Evolutionary conservation across 1,140 invertebrate species (phyloP).

Genomic region (Monochamus saltuarius): DNA sequence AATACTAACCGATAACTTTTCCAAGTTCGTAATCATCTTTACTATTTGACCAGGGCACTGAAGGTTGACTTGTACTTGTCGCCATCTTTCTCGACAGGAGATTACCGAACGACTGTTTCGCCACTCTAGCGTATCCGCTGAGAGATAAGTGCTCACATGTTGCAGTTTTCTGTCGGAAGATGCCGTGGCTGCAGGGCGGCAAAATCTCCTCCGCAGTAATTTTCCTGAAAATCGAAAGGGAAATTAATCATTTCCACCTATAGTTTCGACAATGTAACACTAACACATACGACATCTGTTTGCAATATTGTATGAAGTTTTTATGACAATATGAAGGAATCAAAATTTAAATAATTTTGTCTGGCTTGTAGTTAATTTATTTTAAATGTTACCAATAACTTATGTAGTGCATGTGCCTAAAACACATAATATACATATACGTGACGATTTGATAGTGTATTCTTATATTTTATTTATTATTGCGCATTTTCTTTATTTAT

Average conservation of each 20-base stretch:
- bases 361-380: no score
- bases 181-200: conserved; percentile 63
- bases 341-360: no score
- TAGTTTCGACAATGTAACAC: not conserved
- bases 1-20: conserved; percentile 81
- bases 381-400: no score
- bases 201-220: conserved; percentile 61
- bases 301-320: no score
- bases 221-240: conserved; percentile 54
- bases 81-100: conserved; percentile 72
- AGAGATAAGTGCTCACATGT: conserved; percentile 43
- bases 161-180: conserved; percentile 65
- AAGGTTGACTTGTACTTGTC: conserved; percentile 60
- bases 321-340: no score
- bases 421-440: no score
- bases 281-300: no score
- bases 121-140: conserved; percentile 52
- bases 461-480: no score
- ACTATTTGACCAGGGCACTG: conserved; percentile 83
- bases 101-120: conserved; percentile 57
- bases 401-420: no score
- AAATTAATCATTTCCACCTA: not conserved
- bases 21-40: conserved; percentile 93
- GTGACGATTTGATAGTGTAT: no score
- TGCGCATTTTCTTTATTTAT: no score